These are phyloP conservation scores for Drosophila virilis DNA, from an alignment of 1,140 invertebrate genomes.

Conservation along the genomic window DNA sequence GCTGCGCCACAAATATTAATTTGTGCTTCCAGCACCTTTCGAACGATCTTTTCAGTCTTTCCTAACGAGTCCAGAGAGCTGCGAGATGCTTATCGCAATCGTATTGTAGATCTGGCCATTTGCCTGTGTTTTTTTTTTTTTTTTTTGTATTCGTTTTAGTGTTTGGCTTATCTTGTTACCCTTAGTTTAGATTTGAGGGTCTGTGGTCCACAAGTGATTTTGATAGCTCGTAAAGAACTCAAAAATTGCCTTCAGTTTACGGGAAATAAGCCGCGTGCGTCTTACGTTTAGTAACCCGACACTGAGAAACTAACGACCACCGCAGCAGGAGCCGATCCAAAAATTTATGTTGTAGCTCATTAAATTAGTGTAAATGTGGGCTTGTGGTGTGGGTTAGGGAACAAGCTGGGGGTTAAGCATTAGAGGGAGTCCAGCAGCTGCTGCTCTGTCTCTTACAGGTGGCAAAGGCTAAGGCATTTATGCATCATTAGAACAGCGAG, in stretches of 20 bases:
- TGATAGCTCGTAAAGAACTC: slow-evolving; percentile 81
- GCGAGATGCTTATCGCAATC: slow-evolving; percentile 55
- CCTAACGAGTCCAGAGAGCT: slow-evolving; percentile 55
- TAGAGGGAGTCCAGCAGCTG: slow-evolving; percentile 7
- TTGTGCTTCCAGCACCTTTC: slow-evolving; percentile 73
- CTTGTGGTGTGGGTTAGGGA: slow-evolving; percentile 30
- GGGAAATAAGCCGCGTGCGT: slow-evolving; percentile 45
- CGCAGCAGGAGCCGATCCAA: slow-evolving; percentile 69
- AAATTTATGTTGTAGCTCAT: slow-evolving; percentile 80
- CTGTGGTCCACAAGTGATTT: slow-evolving; percentile 72
- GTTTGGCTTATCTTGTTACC: slow-evolving; percentile 70
- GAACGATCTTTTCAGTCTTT: slow-evolving; percentile 12
- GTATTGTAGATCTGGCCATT: slow-evolving; percentile 23
- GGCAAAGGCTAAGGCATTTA: slow-evolving; percentile 25
- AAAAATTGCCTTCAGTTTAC: slow-evolving; percentile 63
- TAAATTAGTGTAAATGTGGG: slow-evolving; percentile 75
- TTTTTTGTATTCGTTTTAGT: slow-evolving; percentile 47
- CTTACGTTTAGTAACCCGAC: slow-evolving; percentile 35
- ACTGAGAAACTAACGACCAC: slow-evolving; percentile 50
- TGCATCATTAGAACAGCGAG: slow-evolving; percentile 2
- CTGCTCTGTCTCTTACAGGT: slow-evolving; percentile 17
- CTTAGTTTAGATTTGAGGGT: slow-evolving; percentile 74
- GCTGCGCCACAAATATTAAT: slow-evolving; percentile 73
- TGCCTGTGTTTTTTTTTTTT: slow-evolving; percentile 16
- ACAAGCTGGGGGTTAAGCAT: slow-evolving; percentile 9